Evolutionary conservation across 2,113 vertebrate species (phyloP), one percentile per base, ranked within the genome.

Genomic region (Upupa epops): DNA sequence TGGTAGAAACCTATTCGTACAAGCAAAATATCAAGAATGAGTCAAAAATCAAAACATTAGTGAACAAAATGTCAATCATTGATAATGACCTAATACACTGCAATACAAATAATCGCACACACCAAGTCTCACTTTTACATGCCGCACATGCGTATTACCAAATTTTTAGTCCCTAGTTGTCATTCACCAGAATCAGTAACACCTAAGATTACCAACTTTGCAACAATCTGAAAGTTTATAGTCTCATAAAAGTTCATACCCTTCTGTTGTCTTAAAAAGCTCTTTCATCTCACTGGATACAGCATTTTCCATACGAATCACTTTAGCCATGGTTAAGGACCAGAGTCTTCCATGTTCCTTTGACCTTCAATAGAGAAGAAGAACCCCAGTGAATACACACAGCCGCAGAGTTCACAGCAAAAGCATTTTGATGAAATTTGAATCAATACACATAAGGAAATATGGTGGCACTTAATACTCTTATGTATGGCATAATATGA

Each of bases 291-390:
- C 94, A 78, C 96, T 96, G 54, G 92, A 71, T 52, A 92, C 80
- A 81, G 97, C 14, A 6, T 83, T 96, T 74, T 83, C 96, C 37
- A 60, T 92, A 71, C 69, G 68, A 11, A 99, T 97, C 95, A 98
- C 97, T 95, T 97, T 98, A 88, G 98, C 97, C 89, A 99, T 94
- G 66, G 98, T 98, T 94, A 99, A 97, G 93, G 98, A 98, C 99
- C 99, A 99, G 29, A 99, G 97, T 79, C 97, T 97, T 69, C 99
- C 99, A 31, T 95, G 96, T 76, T 98, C 96, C 87, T 97, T 90
- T 31, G 99, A 99, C 89, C 99, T 99, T 94, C 45, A 95, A 90
- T 83, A 60, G 76, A 49, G n/a, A 69, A 81, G 9, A 79, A 19
- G 78, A n/a, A 75, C 54, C 17, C 20, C 71, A 32, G 34, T 93